Conservation (phyloP, 2,113 vertebrate species). For the Semnornis frantzii region DNA sequence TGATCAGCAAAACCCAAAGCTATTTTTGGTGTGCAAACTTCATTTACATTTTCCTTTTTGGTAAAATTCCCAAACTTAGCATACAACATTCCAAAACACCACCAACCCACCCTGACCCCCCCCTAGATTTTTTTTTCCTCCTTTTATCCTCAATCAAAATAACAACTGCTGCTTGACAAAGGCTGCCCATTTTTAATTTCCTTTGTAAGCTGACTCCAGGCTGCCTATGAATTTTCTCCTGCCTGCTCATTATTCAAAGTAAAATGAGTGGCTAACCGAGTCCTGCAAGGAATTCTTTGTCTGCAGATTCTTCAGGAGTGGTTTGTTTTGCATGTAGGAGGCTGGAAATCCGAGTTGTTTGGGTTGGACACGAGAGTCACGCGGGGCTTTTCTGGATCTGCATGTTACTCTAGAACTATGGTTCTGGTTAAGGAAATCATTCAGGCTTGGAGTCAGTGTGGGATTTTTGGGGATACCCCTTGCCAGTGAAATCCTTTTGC, state of each 20-base stretch:
- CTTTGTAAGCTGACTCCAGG: conserved; percentile 50
- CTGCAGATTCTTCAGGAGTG: conserved; percentile 63
- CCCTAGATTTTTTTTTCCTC: neutral
- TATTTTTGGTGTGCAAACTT: conserved; percentile 60
- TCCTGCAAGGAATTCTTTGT: conserved; percentile 68
- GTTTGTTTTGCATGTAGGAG: conserved; percentile 61
- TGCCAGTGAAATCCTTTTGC: conserved; percentile 66
- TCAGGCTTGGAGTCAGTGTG: conserved; percentile 11
- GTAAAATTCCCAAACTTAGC: conserved; percentile 46
- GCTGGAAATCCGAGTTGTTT: conserved; percentile 55
- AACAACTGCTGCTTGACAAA: conserved; percentile 51
- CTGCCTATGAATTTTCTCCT: conserved; percentile 60
- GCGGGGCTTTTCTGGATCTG: conserved; percentile 46
- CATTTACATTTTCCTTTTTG: conserved; percentile 57
- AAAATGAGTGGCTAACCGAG: conserved; percentile 53
- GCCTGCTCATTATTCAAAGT: conserved; percentile 58
- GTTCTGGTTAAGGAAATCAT: conserved; percentile 58
- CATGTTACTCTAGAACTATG: conserved; percentile 38
- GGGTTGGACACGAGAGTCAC: conserved; percentile 30
- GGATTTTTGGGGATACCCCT: conserved; percentile 60
- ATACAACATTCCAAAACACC: conserved; percentile 38
- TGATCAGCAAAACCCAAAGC: conserved; percentile 47
- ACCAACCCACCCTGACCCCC: neutral
- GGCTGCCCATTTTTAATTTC: conserved; percentile 65
- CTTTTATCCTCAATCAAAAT: conserved; percentile 55